These are phyloP conservation scores for Parapsyche elsis DNA, from an alignment of 1,140 invertebrate species.

Conservation along the genomic window DNA sequence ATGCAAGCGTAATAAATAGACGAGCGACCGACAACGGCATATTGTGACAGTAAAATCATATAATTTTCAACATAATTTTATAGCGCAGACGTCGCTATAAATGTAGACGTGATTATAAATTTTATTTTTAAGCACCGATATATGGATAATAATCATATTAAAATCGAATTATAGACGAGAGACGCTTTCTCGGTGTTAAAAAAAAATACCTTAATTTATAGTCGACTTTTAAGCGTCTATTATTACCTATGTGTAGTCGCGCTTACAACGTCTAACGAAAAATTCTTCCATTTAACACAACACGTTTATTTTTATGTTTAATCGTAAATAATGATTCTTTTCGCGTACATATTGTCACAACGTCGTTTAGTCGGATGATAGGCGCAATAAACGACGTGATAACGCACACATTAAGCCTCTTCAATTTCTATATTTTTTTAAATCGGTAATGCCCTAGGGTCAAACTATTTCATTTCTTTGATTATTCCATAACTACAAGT, in stretches of 20 bases:
- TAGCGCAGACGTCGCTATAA: no score
- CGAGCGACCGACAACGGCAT: no score
- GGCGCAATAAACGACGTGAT: neutral
- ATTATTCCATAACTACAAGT: no score
- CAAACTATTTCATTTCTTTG: no score
- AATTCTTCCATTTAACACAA: neutral
- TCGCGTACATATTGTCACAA: neutral
- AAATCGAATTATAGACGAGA: conserved; percentile 16
- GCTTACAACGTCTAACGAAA: no score
- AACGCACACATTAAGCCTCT: neutral
- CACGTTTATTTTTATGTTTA: neutral
- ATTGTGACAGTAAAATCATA: no score
- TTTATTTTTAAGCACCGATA: conserved; percentile 3
- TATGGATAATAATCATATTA: conserved; percentile 11
- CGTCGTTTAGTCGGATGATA: neutral
- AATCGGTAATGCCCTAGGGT: no score
- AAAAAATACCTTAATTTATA: conserved; percentile 20
- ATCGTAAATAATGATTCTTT: conserved; percentile 5
- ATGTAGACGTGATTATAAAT: conserved; percentile 9
- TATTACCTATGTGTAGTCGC: neutral
- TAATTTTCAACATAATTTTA: no score
- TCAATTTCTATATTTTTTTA: neutral
- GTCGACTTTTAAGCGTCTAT: neutral
- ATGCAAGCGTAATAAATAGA: no score
- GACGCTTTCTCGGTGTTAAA: neutral